These are phyloP conservation scores for Peromyscus leucopus DNA, from an alignment of 2,113 vertebrate genomes.

Conservation along the genomic window DNA sequence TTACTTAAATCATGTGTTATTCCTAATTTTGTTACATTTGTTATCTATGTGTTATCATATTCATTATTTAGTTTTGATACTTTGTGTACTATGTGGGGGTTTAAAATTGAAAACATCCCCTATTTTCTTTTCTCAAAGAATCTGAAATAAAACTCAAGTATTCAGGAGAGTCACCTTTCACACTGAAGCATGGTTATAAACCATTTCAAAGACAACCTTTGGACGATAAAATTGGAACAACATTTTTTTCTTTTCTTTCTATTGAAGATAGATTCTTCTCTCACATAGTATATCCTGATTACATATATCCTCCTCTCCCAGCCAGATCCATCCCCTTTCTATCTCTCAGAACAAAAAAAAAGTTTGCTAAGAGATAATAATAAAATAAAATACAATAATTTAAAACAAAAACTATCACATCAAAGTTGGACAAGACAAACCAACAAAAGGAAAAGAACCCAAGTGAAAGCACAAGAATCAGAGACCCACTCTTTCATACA, in stretches of 20 bases:
- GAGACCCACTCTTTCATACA: no score
- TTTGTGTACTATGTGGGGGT: neutral
- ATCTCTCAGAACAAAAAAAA: no score
- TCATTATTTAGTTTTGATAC: neutral
- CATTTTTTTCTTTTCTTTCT: neutral
- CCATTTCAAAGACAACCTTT: neutral
- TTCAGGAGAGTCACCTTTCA: neutral
- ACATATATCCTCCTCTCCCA: no score
- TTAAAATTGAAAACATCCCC: neutral
- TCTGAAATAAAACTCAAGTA: neutral
- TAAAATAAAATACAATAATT: no score
- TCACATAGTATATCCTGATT: neutral
- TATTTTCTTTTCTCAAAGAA: slow-evolving; percentile 9
- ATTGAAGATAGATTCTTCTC: neutral
- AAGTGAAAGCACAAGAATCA: no score
- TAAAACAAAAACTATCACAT: neutral
- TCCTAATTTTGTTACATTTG: neutral
- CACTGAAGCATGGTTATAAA: neutral
- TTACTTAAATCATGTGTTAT: neutral
- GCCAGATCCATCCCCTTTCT: no score
- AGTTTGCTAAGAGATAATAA: no score
- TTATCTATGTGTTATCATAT: neutral
- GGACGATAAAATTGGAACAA: neutral
- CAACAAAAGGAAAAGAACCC: no score
- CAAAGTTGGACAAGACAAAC: no score